Evolutionary conservation across 2,113 vertebrate genomes (phyloP).

Genomic region (Brachyhypopomus gauderio): DNA sequence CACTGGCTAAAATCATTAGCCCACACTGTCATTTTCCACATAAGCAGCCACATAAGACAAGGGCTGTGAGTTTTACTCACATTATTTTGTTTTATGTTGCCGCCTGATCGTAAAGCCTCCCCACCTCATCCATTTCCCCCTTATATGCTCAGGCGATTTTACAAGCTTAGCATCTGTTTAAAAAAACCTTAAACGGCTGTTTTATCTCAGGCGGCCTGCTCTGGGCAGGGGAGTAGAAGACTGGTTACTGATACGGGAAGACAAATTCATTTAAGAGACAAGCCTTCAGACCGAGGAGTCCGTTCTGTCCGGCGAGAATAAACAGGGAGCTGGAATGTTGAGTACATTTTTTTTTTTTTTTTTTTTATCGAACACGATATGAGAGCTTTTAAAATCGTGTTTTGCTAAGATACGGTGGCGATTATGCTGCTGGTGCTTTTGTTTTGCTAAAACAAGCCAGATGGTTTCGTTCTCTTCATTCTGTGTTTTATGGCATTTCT

Average conservation of each 20-base stretch:
- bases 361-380: conserved; percentile 50
- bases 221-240: conserved; percentile 33
- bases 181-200: conserved; percentile 45
- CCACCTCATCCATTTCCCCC: conserved; percentile 18
- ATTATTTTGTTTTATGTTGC: conserved; percentile 24
- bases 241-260: conserved; percentile 43
- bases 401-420: conserved; percentile 39
- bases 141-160: conserved; percentile 30
- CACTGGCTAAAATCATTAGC: not conserved
- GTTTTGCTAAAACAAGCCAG: conserved; percentile 59
- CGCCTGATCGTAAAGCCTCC: conserved; percentile 8
- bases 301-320: conserved; percentile 33
- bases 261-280: conserved; percentile 35
- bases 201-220: conserved; percentile 34
- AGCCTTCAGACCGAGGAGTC: conserved; percentile 32
- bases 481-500: conserved; percentile 49
- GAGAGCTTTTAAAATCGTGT: conserved; percentile 40
- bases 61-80: not conserved
- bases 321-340: conserved; percentile 50
- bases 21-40: not conserved
- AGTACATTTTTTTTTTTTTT: conserved; percentile 42
- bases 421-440: conserved; percentile 55
- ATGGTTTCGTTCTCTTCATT: conserved; percentile 49
- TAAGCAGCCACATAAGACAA: not conserved
- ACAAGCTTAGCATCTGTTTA: conserved; percentile 49